Evolutionary conservation across 2,888 invertebrate genomes (phyloP), one percentile per base, ranked within the genome.

Genomic region (Leptinotarsa haldemani): DNA sequence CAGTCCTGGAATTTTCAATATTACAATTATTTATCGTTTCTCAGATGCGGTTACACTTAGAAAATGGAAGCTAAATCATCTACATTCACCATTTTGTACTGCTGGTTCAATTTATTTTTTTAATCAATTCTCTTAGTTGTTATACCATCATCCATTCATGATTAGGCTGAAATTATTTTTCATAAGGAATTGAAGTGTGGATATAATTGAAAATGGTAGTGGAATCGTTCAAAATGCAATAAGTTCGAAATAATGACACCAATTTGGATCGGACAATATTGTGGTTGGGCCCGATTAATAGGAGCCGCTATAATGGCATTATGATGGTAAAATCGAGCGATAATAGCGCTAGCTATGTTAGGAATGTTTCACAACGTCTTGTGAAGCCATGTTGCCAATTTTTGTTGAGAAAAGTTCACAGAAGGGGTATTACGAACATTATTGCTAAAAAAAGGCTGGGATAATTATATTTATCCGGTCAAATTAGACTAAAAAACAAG

Each of bases 171-270:
- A 56, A 56, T 56, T 12, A 22, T 12, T 22, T 22, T 4, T 4
- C 20, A 56, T 22, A 56, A 22, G 56, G 56, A 56, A 22, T 15
- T 30, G 61, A 30, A 30, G 40, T 30, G n/a, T n/a, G 18, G 30
- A 61, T 9, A 53, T 30, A 70, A 52, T 52, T 66, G 64, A 47
- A 68, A 48, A 73, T 69, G 72, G 53, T 63, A 56, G 47, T 53
- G 46, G 15, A 50, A 69, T 56, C 15, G n/a, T 58, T 53, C 64
- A 64, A 69, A 69, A 67, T 48, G 67, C 48, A 58, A 69, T 69
- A 73, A 73, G 66, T 69, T 66, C 56, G 61, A 58, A 65, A 69
- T 73, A 73, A 73, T 73, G 69, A 73, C 48, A 52, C 69, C 66
- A 73, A 73, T 73, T 73, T 65, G 46, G 65, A 66, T 69, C 69